A percentile compares a stretch with the other conserved stretches of the same genome.
Evolutionary conservation across 64 coral and sea anemone genomes (phyloP).

Genomic region (Actinia equina): DNA sequence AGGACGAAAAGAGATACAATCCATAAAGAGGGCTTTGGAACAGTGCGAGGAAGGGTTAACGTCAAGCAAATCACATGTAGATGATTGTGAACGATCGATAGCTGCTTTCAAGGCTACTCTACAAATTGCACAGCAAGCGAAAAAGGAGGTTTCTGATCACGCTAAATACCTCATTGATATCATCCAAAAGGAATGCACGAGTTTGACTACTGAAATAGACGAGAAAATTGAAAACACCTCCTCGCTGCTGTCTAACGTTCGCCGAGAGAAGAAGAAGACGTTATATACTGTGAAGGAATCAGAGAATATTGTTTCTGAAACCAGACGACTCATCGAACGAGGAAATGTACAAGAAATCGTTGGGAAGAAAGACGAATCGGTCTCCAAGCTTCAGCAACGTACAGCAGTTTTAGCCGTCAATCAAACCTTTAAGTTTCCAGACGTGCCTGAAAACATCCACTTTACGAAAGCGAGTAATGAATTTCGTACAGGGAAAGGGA

Average conservation of each 20-base stretch:
- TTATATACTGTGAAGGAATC: not conserved
- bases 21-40: not conserved
- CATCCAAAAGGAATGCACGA: not conserved
- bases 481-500: too few relatives aligned
- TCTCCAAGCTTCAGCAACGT: too few relatives aligned
- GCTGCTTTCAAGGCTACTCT: not conserved
- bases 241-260: not conserved
- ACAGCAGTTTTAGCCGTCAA: too few relatives aligned
- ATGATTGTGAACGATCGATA: too few relatives aligned
- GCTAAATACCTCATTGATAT: not conserved
- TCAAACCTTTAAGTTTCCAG: too few relatives aligned
- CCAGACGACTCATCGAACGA: not conserved
- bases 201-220: not conserved
- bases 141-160: not conserved
- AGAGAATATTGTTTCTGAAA: not conserved
- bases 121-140: not conserved
- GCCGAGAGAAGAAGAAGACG: too few relatives aligned
- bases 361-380: too few relatives aligned
- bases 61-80: not conserved
- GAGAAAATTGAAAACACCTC: not conserved
- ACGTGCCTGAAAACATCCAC: too few relatives aligned
- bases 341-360: not conserved
- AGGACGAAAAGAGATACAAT: constrained; percentile 62
- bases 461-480: too few relatives aligned
- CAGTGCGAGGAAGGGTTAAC: not conserved